These are phyloP conservation scores for Vicugna pacos DNA, from an alignment of 2,113 vertebrate species.

Conservation along the genomic window DNA sequence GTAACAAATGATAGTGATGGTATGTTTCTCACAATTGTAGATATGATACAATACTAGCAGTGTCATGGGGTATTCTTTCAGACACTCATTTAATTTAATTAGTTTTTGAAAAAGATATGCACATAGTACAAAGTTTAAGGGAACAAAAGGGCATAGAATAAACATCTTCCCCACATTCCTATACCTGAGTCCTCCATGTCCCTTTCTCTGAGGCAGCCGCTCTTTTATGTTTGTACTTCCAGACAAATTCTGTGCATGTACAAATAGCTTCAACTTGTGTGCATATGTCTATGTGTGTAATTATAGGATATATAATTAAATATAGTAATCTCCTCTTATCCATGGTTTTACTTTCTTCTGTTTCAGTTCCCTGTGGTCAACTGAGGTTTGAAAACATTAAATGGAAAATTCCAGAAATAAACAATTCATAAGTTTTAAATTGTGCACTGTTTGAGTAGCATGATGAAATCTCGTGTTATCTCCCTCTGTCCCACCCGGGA, in stretches of 20 bases:
- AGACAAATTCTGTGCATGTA: neutral
- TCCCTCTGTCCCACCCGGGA: neutral
- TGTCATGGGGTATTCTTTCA: neutral
- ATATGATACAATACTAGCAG: neutral
- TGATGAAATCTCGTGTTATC: neutral
- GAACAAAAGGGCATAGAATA: constrained; percentile 20
- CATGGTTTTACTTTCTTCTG: neutral
- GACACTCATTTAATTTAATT: neutral
- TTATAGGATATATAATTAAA: neutral
- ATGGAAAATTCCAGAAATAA: neutral
- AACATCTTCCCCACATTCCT: neutral
- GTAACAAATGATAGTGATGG: neutral
- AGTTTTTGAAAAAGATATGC: constrained; percentile 45
- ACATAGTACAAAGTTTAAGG: constrained; percentile 28
- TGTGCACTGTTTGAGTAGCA: neutral
- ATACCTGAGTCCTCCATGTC: neutral
- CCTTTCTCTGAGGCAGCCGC: neutral
- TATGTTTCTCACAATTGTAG: neutral
- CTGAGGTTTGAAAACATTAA: neutral
- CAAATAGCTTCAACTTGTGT: neutral
- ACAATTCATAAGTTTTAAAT: neutral
- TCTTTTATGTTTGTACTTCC: constrained; percentile 23
- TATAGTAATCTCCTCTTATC: neutral
- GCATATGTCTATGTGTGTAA: neutral
- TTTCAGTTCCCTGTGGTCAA: neutral